Base-by-base conservation (phyloP, 2,888 invertebrate genomes). In the Creontiades dilutus region DNA sequence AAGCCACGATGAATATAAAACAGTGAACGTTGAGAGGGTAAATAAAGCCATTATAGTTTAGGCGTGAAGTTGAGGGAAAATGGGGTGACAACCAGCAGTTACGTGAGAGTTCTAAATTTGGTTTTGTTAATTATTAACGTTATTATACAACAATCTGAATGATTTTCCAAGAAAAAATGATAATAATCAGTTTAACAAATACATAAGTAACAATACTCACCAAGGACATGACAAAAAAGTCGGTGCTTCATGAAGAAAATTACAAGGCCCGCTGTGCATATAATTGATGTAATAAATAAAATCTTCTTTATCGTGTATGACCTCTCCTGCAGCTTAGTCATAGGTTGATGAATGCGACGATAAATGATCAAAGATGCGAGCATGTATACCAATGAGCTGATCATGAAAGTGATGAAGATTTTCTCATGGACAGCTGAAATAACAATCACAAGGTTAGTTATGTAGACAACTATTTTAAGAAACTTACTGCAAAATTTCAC, bases 211-310 rank as follows among this genome's bases (percentile, higher is more conserved):
- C 3, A 82, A 86, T 88, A 93, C 95, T 95, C 94, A 98, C 98
- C 98, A 94, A 97, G 95, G 93, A 97, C 97, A 92, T 97, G 96
- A 94, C 98, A 98, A 91, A 97, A 95, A 92, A 98, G 94, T 92
- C 98, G 95, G 94, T 98, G 98, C 93, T 97, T 96, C 92, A 97
- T 94, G 94, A 98, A 98, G 95, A 98, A 98, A 92, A 96, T 94
- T 91, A 98, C 94, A 92, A 98, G 95, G 80, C 98, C 98, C 91
- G 96, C 94, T 27, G 98, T 98, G 92, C 97, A 96, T 85, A 96
- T 94, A 90, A 97, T 94, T 91, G 97, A 97, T 91, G 96, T 94
- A 91, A 95, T 94, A 93, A 98, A 97, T 91, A 98, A 94, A 90
- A 95, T 94, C 93, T 95, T 96, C 94, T 98, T 98, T 93, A 93